Evolutionary conservation across 2,113 vertebrate genomes (phyloP).

Genomic region (Lutjanus erythropterus): DNA sequence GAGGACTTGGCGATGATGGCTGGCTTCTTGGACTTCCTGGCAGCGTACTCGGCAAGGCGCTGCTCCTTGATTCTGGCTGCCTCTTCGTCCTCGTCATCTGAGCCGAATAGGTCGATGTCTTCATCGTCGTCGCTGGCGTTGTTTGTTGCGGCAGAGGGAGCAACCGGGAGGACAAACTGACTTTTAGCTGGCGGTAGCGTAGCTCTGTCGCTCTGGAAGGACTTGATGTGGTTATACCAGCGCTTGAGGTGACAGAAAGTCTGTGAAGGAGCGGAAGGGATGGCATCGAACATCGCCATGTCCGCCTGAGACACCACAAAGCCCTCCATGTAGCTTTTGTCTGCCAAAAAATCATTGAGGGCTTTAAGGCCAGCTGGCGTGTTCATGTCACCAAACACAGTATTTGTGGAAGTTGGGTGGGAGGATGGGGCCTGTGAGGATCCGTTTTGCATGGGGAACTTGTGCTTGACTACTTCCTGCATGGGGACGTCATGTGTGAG

Average conservation of each 20-base stretch:
- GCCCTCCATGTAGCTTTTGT: constrained; percentile 96
- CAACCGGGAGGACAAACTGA: constrained; percentile 88
- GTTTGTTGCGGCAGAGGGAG: constrained; percentile 61
- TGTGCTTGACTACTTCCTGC: constrained; percentile 63
- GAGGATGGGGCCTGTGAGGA: constrained; percentile 2
- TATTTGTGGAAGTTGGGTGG: constrained; percentile 67
- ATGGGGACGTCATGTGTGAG: constrained; percentile 77
- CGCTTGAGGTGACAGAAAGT: constrained; percentile 91
- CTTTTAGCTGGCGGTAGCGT: constrained; percentile 90
- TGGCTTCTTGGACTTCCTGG: constrained; percentile 96
- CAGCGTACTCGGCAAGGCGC: constrained; percentile 92
- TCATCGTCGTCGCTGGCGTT: constrained; percentile 86
- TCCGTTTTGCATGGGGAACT: constrained; percentile 22
- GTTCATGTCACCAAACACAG: constrained; percentile 94
- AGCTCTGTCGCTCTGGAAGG: constrained; percentile 89
- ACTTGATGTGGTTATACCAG: constrained; percentile 96
- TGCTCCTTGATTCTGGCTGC: constrained; percentile 89
- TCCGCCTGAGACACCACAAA: constrained; percentile 94
- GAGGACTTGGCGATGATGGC: constrained; percentile 94
- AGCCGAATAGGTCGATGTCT: constrained; percentile 95
- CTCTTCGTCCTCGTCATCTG: constrained; percentile 94
- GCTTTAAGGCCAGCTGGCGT: constrained; percentile 88
- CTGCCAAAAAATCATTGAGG: constrained; percentile 91
- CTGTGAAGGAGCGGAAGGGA: constrained; percentile 86
- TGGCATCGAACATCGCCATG: constrained; percentile 88